These are phyloP conservation scores for Drosophila emarginata DNA, from an alignment of 2,888 invertebrate genomes.

Conservation along the genomic window DNA sequence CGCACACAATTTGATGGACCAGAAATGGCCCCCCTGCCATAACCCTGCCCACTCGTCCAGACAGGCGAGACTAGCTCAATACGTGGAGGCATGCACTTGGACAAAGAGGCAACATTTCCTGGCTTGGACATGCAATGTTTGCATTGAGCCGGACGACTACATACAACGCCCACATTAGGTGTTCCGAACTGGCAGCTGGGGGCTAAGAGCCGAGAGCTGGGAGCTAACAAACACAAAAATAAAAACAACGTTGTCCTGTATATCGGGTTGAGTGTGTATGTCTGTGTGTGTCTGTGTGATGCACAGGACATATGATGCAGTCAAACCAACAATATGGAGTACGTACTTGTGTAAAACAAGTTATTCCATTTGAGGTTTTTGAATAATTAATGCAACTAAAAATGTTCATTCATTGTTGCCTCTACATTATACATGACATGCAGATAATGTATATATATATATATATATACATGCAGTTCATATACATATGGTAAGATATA, in stretches of 20 bases:
- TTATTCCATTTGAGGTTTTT: slow-evolving; percentile 72
- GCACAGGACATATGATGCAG: slow-evolving; percentile 58
- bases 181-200: slow-evolving; percentile 8
- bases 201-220: background rate
- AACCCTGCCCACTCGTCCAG: slow-evolving; percentile 27
- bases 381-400: slow-evolving; percentile 75
- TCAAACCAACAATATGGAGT: slow-evolving; percentile 70
- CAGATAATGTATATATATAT: background rate
- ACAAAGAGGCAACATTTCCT: slow-evolving; percentile 7
- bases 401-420: slow-evolving; percentile 57
- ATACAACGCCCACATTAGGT: slow-evolving; percentile 26
- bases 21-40: slow-evolving; percentile 31
- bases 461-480: background rate
- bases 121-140: slow-evolving; percentile 61
- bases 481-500: background rate
- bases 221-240: slow-evolving; percentile 42
- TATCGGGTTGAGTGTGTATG: background rate
- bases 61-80: slow-evolving; percentile 12
- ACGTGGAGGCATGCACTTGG: slow-evolving; percentile 18
- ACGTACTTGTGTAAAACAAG: slow-evolving; percentile 73
- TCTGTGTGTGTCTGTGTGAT: slow-evolving; percentile 18
- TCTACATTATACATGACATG: slow-evolving; percentile 32
- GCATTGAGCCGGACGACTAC: slow-evolving; percentile 28
- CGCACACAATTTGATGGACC: slow-evolving; percentile 49
- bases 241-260: slow-evolving; percentile 36